Evolutionary conservation across 2,888 invertebrate genomes (phyloP).

Genomic region (Hydriomena furcata): DNA sequence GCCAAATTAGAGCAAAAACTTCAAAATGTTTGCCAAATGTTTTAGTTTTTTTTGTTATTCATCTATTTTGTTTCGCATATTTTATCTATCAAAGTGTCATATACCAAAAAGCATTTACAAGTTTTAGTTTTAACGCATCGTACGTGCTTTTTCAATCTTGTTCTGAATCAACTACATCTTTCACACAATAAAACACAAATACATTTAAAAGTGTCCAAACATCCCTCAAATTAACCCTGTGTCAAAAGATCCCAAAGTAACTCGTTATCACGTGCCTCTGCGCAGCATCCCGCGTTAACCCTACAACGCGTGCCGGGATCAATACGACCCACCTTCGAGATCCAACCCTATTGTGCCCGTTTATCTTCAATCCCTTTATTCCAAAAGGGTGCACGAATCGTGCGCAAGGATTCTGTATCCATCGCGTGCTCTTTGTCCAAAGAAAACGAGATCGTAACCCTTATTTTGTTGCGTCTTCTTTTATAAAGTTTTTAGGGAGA

Average conservation of each 20-base stretch:
- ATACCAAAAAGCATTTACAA: no score
- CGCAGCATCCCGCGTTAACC: slow-evolving; percentile 74
- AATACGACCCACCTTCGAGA: slow-evolving; percentile 66
- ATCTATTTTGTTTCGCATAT: no score
- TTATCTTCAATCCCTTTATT: slow-evolving; percentile 74
- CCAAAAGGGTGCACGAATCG: slow-evolving; percentile 74
- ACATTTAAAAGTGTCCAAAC: neutral
- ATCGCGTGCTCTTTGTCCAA: slow-evolving; percentile 73
- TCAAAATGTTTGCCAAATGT: neutral
- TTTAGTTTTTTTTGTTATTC: no score
- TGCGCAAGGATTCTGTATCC: slow-evolving; percentile 73
- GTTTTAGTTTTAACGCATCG: no score
- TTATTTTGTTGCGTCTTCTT: slow-evolving; percentile 48
- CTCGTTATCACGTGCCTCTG: slow-evolving; percentile 58
- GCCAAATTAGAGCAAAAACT: neutral
- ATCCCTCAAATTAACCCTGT: slow-evolving; percentile 37
- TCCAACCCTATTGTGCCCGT: slow-evolving; percentile 56
- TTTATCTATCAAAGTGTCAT: no score
- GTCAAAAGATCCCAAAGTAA: slow-evolving; percentile 37
- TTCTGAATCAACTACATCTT: neutral
- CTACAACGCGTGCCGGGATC: slow-evolving; percentile 75
- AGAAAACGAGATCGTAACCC: slow-evolving; percentile 63
- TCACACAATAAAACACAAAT: neutral
- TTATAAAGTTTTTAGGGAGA: slow-evolving; percentile 44
- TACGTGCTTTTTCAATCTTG: neutral